A percentile compares a stretch with the other conserved stretches of the same genome.
These are phyloP conservation scores for Meloidogyne chitwoodi DNA, from an alignment of 1,140 invertebrate genomes.

Conservation along the genomic window DNA sequence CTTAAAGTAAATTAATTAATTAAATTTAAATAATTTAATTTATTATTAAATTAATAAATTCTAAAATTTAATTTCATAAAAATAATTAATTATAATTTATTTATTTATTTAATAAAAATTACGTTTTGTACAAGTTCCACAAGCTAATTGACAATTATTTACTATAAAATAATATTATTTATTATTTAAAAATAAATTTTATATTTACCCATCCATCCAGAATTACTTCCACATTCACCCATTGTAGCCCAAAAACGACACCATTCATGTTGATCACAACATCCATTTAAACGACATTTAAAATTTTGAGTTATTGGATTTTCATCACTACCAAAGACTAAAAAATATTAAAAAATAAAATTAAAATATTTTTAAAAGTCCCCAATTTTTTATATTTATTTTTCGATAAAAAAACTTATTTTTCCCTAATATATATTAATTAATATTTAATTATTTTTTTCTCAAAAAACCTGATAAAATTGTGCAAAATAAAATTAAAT, in stretches of 20 bases:
- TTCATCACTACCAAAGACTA: constrained; percentile 31
- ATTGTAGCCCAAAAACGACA: constrained; percentile 59
- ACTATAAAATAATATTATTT: neutral
- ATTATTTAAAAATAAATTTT: neutral
- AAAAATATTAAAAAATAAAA: neutral
- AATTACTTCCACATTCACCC: constrained; percentile 55
- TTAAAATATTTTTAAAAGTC: no score
- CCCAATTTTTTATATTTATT: no score
- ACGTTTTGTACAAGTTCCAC: constrained; percentile 43
- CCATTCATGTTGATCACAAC: constrained; percentile 60
- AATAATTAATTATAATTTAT: no score
- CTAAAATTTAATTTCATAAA: no score
- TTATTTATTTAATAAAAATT: no score
- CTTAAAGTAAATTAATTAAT: neutral
- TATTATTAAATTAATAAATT: no score
- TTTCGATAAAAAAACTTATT: no score
- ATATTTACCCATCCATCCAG: constrained; percentile 47
- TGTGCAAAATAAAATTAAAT: neutral
- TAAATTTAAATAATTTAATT: neutral
- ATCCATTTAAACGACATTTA: constrained; percentile 57
- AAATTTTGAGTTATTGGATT: constrained; percentile 54
- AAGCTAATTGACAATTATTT: constrained; percentile 54
- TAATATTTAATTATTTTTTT: no score
- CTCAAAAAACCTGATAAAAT: neutral
- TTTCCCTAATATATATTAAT: no score